Evolutionary conservation across 2,797 vertebrate genomes (phyloP), one percentile per base, ranked within the genome.

Genomic region (Euphonia xanthogaster): DNA sequence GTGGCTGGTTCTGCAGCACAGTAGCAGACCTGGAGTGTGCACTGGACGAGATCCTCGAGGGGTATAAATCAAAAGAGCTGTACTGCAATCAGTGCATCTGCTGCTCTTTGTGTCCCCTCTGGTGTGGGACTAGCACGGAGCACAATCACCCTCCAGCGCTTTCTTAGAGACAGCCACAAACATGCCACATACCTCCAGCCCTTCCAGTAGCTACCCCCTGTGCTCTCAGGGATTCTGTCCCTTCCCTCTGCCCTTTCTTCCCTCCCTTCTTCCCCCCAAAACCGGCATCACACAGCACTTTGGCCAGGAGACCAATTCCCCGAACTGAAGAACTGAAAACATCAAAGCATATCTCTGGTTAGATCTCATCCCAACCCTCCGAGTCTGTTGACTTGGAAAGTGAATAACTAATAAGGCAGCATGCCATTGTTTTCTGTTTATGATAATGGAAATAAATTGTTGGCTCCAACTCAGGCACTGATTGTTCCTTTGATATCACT

Each of bases 401-500:
- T 81, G 90, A 86, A 81, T 91, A 94, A 96, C 88, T 90, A 96
- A 47, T 48, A 96, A 95, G 90, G 81, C 66, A 75, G 81, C 72
- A 88, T 97, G 84, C 90, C 95, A 77, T 96, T 95, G 86, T 97
- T 97, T 96, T 97, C 88, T 95, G 80, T 95, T 94, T 96, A 86
- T 95, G 95, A 94, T 94, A 97, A 95, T 96, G 96, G 91, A 95
- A 96, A 96, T 96, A 96, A 96, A 93, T 87, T 68, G 83, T 68
- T 96, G 94, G 92, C 85, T 91, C 51, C 78, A 93, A 93, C 88
- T 92, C 90, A 97, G 84, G 87, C 61, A 80, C 88, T 92, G 90
- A 94, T 95, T 74, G 73, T 48, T 95, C 81, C 95, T 98, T 97
- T 97, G 95, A 98, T 98, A 96, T 96, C 47, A 47, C 13, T 95